Evolutionary conservation across 2,797 vertebrate species (phyloP), one percentile per base, ranked within the genome.

Genomic region (Choloepus didactylus): DNA sequence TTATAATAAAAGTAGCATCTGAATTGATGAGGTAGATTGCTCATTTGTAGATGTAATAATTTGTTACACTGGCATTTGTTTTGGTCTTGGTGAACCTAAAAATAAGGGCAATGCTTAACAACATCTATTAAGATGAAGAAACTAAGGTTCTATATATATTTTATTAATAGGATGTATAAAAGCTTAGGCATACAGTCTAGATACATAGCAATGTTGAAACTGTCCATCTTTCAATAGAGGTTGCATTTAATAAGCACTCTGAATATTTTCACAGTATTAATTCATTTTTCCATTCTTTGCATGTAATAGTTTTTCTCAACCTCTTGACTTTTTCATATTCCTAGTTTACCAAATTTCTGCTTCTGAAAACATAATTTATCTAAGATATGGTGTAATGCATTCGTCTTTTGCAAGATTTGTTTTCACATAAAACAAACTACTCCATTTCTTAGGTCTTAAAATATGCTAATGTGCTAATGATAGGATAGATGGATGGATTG

Each of bases 301-400:
- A 46, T 83, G 9, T 67, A 60, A 77, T 35, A 35, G 35, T 35
- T 67, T 66, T 95, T 19, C 5, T 72, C 76, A 90, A 5, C 16
- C 54, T 77, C 72, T 90, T 79, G 27, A 54, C 18, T 73, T 89
- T 72, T 90, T 95, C 70, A 38, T 67, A 27, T 56, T 76, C 16
- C 70, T 46, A 54, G 62, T 82, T 89, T 93, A 87, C 83, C 29
- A 72, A 11, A 87, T 83, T 70, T 94, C 56, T 94, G 54, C 60
- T 82, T 89, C 69, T 12, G 0, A 66, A 93, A 87, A 76, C 25
- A 6, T 70, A 69, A 38, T 84, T 35, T 10, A 31, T 80, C 35
- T 80, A 83, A 93, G 62, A 77, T 83, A 31, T 12, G 35, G 5
- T 60, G 8, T 75, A 62, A 89, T 18, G 5, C 60, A 23, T 75